These are phyloP conservation scores for Hyaena hyaena DNA, from an alignment of 2,113 vertebrate genomes.

Conservation along the genomic window DNA sequence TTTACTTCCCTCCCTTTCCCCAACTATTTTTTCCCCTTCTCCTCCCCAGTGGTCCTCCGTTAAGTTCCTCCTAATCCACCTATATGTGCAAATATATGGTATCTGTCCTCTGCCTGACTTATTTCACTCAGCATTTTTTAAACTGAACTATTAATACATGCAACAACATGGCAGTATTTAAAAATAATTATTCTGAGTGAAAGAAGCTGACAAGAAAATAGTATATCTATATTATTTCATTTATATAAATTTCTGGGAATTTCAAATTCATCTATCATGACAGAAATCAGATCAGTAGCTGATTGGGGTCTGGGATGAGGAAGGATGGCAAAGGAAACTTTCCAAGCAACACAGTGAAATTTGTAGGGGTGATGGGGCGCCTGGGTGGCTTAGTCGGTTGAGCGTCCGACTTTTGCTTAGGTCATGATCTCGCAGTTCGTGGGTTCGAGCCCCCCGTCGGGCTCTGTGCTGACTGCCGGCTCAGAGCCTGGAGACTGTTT, in stretches of 20 bases:
- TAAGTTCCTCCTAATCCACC: no score
- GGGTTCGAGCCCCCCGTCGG: no score
- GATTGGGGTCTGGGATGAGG: background rate
- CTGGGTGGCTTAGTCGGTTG: no score
- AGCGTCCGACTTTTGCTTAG: no score
- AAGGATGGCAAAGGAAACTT: background rate
- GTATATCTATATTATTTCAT: background rate
- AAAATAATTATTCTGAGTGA: conserved; percentile 42
- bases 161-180: background rate
- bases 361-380: background rate
- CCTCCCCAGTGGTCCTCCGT: no score
- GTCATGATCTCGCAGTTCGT: no score
- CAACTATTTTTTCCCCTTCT: no score
- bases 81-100: no score
- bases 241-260: background rate
- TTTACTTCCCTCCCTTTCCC: no score
- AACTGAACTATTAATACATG: background rate
- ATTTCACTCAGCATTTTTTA: background rate
- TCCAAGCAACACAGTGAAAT: background rate
- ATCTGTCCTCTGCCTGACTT: no score
- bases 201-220: background rate
- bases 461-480: no score
- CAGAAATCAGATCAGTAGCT: conserved; percentile 17
- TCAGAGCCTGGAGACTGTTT: no score
- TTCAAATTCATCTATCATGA: background rate